phyloP scores from a whole-genome alignment of 2,888 invertebrate genomes.

The Sphaerophoria rueppellii region DNA sequence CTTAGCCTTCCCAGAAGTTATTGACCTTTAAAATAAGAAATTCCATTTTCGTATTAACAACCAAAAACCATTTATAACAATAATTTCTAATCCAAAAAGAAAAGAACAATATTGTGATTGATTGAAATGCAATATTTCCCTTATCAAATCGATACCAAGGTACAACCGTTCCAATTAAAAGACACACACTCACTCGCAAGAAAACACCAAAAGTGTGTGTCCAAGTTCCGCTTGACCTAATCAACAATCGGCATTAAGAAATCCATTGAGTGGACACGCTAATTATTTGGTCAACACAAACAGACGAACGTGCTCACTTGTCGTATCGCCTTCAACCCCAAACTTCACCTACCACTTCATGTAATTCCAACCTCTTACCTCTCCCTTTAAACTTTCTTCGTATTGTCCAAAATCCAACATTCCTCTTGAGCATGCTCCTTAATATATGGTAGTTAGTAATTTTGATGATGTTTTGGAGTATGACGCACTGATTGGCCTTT shows the following conservation, averaged over 20 bases:
- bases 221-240: slow-evolving; percentile 22
- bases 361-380: not conserved
- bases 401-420: not conserved
- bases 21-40: no score
- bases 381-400: not conserved
- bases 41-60: no score
- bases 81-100: slow-evolving; percentile 2
- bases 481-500: slow-evolving; percentile 26
- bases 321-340: not conserved
- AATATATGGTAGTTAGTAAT: not conserved
- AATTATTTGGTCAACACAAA: slow-evolving; percentile 53
- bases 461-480: slow-evolving; percentile 4
- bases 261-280: slow-evolving; percentile 40
- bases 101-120: not conserved
- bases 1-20: no score
- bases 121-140: slow-evolving; percentile 18
- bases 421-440: no score
- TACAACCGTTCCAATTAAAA: slow-evolving; percentile 8
- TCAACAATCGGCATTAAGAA: slow-evolving; percentile 50
- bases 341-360: not conserved
- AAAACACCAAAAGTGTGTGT: not conserved
- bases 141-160: slow-evolving; percentile 1
- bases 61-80: not conserved
- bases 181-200: not conserved
- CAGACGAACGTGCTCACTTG: slow-evolving; percentile 15